A percentile compares a stretch with the other conserved stretches of the same genome.
phyloP scores from a whole-genome alignment of 1,140 invertebrate species.

The Sitophilus oryzae region DNA sequence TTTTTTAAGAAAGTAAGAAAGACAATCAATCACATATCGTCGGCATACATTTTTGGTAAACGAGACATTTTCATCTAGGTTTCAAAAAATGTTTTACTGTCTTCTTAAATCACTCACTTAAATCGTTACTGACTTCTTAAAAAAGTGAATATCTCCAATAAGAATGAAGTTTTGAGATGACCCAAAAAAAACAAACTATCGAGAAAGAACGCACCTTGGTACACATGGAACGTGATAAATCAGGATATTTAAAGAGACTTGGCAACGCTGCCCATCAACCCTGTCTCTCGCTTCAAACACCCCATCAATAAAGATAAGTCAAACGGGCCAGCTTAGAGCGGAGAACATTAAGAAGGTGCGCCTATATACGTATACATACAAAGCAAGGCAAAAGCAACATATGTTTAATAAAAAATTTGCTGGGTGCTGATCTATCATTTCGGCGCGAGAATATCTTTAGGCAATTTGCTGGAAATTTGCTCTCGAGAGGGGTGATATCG shows the following conservation, averaged over 20 bases:
- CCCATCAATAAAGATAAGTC: conserved; percentile 27
- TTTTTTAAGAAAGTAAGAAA: no score
- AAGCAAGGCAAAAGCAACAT: conserved; percentile 26
- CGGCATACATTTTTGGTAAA: no score
- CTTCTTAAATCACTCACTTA: not conserved
- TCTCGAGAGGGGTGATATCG: not conserved
- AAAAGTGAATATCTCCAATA: no score
- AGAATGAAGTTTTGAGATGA: not conserved
- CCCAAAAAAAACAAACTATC: not conserved
- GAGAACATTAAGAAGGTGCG: not conserved
- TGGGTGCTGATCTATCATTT: not conserved
- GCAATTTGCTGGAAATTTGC: not conserved
- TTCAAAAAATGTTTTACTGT: not conserved
- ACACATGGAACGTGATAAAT: no score
- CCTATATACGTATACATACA: conserved; percentile 9
- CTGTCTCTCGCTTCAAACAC: conserved; percentile 15
- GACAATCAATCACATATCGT: no score
- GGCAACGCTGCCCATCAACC: conserved; percentile 8
- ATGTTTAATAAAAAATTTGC: conserved; percentile 32
- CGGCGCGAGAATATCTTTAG: not conserved
- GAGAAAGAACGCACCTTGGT: no score
- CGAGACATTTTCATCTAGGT: not conserved
- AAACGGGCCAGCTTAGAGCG: conserved; percentile 18
- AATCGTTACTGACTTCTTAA: not conserved
- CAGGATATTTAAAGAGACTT: not conserved